Percentiles rank a stretch among this genome's conserved stretches.
These are phyloP conservation scores for Bambusicola thoracicus DNA, from an alignment of 2,113 vertebrate species.

Conservation along the genomic window DNA sequence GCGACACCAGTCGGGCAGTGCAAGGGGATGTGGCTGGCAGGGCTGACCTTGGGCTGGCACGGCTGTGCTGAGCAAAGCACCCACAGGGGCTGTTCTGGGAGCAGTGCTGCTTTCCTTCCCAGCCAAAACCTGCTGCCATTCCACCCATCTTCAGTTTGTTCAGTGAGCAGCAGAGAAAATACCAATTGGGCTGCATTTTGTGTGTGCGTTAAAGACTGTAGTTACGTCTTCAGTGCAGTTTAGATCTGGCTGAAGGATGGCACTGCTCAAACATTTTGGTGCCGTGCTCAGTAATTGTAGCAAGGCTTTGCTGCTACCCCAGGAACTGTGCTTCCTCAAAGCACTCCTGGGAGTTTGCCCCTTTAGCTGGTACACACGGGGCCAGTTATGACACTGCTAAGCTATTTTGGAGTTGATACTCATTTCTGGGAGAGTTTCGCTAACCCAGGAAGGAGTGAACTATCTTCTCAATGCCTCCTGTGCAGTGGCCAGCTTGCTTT, in stretches of 20 bases:
- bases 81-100: not conserved
- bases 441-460: not conserved
- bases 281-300: not conserved
- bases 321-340: not conserved
- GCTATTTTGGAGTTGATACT: not conserved
- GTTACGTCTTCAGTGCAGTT: not conserved
- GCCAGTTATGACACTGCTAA: constrained; percentile 1
- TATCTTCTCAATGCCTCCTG: not conserved
- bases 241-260: not conserved
- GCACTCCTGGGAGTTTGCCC: not conserved
- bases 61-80: too few relatives aligned
- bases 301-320: not conserved
- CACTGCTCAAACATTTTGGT: rapidly evolving
- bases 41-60: not conserved
- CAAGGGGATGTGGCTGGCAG: not conserved
- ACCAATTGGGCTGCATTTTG: rapidly evolving
- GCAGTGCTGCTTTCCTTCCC: not conserved
- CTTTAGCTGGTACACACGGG: not conserved
- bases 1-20: rapidly evolving
- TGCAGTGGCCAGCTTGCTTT: not conserved
- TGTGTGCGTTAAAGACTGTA: not conserved
- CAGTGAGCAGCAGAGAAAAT: not conserved
- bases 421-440: not conserved
- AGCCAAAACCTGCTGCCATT: not conserved
- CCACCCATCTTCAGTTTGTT: not conserved